Evolutionary conservation across 2,113 vertebrate species (phyloP), one percentile per base, ranked within the genome.

Genomic region (Cynopterus brachyotis): DNA sequence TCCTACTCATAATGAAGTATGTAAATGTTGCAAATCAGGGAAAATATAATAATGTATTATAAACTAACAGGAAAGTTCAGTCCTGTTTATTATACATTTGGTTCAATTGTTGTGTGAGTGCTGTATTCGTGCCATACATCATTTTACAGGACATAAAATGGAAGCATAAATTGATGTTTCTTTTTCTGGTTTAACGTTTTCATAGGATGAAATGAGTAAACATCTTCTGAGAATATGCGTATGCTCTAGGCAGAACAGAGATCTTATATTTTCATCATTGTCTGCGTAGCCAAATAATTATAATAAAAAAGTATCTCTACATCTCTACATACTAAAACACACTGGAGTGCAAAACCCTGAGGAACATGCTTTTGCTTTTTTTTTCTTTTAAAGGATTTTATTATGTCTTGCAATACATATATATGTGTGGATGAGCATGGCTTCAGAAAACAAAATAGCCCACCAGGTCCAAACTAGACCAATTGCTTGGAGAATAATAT

Each of bases 111-210:
- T 90, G 47, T 80, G 15, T 83, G 37, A 76, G 32, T 37, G 85
- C 50, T 50, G 15, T 89, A 64, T 73, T 84, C 76, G 92, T 10
- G 13, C 55, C 37, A 90, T 40, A 73, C 45, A 69, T 66, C 84
- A 76, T 97, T 96, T 96, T 92, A 47, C 32, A 93, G 85, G 45
- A 80, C 83, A 84, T 95, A 91, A 94, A 96, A 80, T 73, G 75
- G 83, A 95, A 90, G 76, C 83, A 80, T 69, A 97, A 75, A 85
- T 81, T 59, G 72, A 92, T 96, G 60, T 59, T 95, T 75, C 95
- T 94, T 93, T 95, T 88, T 73, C 87, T 92, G 85, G 53, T 28
- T 90, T 95, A 86, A 96, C 81, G 37, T 89, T 95, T 95, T 84
- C 59, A 84, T 85, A 30, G 8, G n/a, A 76, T 26, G 45, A 85